Evolutionary conservation across 2,113 vertebrate genomes (phyloP).

Genomic region (Elanoides forficatus): DNA sequence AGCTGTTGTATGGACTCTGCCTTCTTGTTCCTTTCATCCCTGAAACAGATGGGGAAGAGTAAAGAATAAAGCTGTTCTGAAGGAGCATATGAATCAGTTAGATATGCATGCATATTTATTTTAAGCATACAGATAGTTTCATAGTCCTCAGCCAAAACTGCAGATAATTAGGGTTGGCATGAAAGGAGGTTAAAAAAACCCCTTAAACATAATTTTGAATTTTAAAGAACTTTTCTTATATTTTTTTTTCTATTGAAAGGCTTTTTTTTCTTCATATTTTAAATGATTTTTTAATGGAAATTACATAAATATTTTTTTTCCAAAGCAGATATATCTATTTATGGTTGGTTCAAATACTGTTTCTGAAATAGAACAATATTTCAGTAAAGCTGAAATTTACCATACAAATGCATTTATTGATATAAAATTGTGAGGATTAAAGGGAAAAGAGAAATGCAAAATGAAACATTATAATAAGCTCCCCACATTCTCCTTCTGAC

Average conservation of each 20-base stretch:
- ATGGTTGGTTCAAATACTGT: neutral
- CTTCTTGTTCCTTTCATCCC: neutral
- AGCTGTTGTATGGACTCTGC: neutral
- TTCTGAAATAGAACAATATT: neutral
- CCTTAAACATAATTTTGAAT: neutral
- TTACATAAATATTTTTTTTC: neutral
- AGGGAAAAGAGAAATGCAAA: neutral
- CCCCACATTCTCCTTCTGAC: neutral
- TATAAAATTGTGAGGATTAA: neutral
- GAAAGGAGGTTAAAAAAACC: neutral
- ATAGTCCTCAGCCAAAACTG: neutral
- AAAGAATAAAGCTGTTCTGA: slow-evolving; percentile 23
- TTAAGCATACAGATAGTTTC: neutral
- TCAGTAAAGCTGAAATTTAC: neutral
- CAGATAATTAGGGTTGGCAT: neutral
- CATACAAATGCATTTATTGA: neutral
- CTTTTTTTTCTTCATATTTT: neutral
- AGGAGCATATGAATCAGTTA: neutral
- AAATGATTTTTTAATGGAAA: neutral
- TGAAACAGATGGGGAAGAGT: neutral
- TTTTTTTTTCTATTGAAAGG: neutral
- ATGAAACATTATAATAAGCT: neutral
- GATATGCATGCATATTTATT: slow-evolving; percentile 1
- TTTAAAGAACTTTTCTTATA: neutral
- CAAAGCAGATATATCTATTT: neutral